Base-by-base conservation (phyloP, 2,113 vertebrate species). In the Barbus barbus region DNA sequence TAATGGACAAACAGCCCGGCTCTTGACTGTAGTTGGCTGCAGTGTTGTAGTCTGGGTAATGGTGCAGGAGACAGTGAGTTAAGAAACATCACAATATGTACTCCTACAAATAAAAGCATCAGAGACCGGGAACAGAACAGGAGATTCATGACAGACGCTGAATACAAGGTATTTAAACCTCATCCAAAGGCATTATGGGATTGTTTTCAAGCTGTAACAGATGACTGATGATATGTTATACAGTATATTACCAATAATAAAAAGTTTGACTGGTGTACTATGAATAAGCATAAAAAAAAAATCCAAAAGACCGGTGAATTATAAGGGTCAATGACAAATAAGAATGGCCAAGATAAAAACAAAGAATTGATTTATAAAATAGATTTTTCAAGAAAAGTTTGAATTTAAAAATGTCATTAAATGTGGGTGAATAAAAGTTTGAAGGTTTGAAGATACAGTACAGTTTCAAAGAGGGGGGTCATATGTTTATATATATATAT, bases 1-100 rank as follows among this genome's bases (percentile, higher is more conserved):
- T 38, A 31, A 67, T 71, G 80, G 63, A 71, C 65, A 71, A 82
- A 56, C 38, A 38, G n/a, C 36, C 22, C 16, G 13, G 58, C 58
- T 1, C 63, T 79, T 79, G 24, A 46, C 58, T 65, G 18, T 28
- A 79, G 56, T 63, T 65, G 77, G 77, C 22, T 16, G 18, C 18
- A 18, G 60, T 81, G 18, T 67, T 65, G 78, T 81, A 13, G 36
- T 82, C 44, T 82, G 80, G 31, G 80, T 71, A 71, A 82, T 71
- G 63, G 46, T 48, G 46, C 44, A 18, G 46, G 44, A 82, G 80
- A 56, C 65, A 51, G 31, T 38, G 63, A 36, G 63, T 69, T 81
- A 38, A 82, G 28, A 56, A 53, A 38, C 46, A 71, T 53, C 31
- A 71, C 63, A 71, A 56, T 82, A 71, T 82, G 80, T 67, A 81